Conservation (phyloP, 2,113 vertebrate genomes). For the Rutilus rutilus region DNA sequence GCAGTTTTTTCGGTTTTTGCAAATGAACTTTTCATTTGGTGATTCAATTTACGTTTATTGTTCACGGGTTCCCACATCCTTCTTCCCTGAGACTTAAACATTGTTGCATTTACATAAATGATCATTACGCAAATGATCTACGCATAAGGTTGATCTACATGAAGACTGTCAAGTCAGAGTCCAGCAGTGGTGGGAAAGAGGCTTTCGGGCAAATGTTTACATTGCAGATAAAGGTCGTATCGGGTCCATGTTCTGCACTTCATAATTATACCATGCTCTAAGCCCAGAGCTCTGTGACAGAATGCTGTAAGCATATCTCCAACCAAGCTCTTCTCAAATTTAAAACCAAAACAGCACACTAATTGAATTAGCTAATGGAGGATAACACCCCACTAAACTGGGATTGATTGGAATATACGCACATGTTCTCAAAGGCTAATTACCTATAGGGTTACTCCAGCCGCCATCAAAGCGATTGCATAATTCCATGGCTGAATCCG, state of each 20-base stretch:
- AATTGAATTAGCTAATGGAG: slow-evolving; percentile 76
- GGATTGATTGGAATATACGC: slow-evolving; percentile 73
- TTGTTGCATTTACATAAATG: too few relatives aligned
- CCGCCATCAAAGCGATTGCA: slow-evolving; percentile 66
- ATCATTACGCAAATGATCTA: background rate
- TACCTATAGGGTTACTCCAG: slow-evolving; percentile 70
- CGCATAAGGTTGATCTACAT: slow-evolving; percentile 39
- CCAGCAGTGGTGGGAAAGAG: slow-evolving; percentile 19
- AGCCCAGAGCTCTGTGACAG: slow-evolving; percentile 63
- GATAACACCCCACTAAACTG: slow-evolving; percentile 66
- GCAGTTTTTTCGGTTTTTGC: too few relatives aligned
- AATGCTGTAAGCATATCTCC: slow-evolving; percentile 73
- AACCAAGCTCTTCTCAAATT: slow-evolving; percentile 75
- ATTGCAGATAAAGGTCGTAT: slow-evolving; percentile 63
- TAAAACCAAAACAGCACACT: slow-evolving; percentile 65
- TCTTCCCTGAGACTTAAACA: too few relatives aligned
- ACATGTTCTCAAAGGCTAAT: slow-evolving; percentile 74
- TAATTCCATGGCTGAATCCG: slow-evolving; percentile 62
- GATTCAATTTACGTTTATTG: too few relatives aligned
- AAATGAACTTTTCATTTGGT: too few relatives aligned
- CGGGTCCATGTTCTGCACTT: slow-evolving; percentile 66
- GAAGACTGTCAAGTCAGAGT: slow-evolving; percentile 50
- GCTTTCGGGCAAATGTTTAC: slow-evolving; percentile 59
- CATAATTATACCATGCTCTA: slow-evolving; percentile 77
- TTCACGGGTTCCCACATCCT: too few relatives aligned